Evolutionary conservation across 2,888 invertebrate species (phyloP).

Genomic region (Sclerodermus sp.): DNA sequence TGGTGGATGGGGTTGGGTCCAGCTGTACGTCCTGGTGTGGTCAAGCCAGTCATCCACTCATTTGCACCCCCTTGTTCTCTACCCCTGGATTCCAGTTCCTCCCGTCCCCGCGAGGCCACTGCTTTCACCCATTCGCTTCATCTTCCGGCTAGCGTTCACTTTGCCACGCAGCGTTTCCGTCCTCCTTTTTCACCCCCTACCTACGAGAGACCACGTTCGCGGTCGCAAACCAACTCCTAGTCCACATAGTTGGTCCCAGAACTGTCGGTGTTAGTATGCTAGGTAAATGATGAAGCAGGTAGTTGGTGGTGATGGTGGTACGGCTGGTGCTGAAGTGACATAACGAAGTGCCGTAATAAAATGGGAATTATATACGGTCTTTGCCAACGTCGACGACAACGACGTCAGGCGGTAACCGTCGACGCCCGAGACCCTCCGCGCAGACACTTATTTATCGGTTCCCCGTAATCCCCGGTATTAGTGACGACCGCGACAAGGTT

Average conservation of each 20-base stretch:
- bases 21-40: conserved; percentile 38
- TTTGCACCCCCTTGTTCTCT: conserved; percentile 45
- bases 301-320: neutral
- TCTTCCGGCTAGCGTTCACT: no score
- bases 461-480: conserved; percentile 2
- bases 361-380: conserved; percentile 22
- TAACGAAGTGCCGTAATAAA: conserved; percentile 35
- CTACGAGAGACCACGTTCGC: conserved; percentile 2
- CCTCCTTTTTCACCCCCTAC: conserved; percentile 18
- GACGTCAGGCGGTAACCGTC: neutral
- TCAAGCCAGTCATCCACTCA: conserved; percentile 46
- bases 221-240: conserved; percentile 3
- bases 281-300: no score
- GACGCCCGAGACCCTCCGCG: neutral
- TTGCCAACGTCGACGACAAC: neutral
- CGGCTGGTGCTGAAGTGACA: conserved; percentile 20
- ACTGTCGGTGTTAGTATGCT: neutral
- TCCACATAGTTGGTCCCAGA: no score
- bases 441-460: neutral
- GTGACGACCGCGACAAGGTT: conserved; percentile 1
- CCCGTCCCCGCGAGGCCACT: conserved; percentile 7
- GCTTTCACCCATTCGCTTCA: neutral
- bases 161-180: conserved; percentile 6
- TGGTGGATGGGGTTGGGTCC: neutral
- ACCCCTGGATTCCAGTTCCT: conserved; percentile 22